phyloP scores from a whole-genome alignment of 2,113 vertebrate species.

The Empidonax alnorum region DNA sequence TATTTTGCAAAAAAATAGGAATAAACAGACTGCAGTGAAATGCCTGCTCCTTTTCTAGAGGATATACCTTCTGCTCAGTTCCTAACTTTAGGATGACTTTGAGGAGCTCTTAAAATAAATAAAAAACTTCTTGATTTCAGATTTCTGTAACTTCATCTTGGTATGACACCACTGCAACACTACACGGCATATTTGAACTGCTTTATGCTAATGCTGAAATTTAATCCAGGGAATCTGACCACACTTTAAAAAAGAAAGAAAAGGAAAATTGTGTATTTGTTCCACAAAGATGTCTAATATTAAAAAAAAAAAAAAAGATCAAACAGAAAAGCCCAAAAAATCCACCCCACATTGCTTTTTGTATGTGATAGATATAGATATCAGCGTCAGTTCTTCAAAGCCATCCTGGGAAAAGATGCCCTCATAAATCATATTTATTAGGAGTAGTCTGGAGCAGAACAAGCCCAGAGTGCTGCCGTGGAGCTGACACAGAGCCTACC shows the following conservation, averaged over 20 bases:
- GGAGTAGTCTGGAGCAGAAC: neutral
- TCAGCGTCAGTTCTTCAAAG: neutral
- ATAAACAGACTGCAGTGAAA: constrained; percentile 16
- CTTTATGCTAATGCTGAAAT: neutral
- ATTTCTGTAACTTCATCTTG: neutral
- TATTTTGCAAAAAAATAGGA: constrained; percentile 36
- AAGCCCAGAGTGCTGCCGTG: neutral
- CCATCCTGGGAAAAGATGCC: neutral
- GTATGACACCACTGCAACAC: neutral
- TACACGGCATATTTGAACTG: neutral
- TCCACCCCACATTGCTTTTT: neutral
- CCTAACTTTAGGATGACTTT: neutral
- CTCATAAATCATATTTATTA: neutral
- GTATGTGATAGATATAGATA: neutral
- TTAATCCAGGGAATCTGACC: neutral
- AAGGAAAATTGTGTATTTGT: neutral
- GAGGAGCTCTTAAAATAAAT: neutral
- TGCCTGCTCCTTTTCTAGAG: neutral
- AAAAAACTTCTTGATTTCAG: neutral
- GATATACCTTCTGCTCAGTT: neutral
- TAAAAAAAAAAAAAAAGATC: neutral
- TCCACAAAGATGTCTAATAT: neutral
- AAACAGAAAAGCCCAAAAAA: neutral
- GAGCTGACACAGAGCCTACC: neutral
- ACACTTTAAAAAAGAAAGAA: neutral